Conservation (phyloP, 2,888 invertebrate species). For the Yponomeuta cagnagella region DNA sequence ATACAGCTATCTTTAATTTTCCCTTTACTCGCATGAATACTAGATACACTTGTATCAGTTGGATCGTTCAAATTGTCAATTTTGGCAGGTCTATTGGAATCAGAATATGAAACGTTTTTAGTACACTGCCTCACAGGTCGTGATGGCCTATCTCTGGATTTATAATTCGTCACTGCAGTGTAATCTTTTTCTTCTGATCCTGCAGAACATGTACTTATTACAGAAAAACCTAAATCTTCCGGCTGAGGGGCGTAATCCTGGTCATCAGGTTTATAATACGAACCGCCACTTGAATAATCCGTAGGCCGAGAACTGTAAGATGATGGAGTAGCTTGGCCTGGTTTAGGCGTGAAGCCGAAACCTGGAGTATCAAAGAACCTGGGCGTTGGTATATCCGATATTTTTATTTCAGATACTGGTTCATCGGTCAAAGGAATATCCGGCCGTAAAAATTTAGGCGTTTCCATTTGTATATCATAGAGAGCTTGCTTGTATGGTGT, state of each 20-base stretch:
- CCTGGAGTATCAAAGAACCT: constrained; percentile 66
- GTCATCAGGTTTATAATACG: constrained; percentile 79
- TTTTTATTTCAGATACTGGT: constrained; percentile 73
- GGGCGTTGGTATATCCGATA: constrained; percentile 75
- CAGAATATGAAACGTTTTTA: constrained; percentile 60
- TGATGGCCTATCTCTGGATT: constrained; percentile 20
- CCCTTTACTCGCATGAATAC: constrained; percentile 29
- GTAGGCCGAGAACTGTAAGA: constrained; percentile 67
- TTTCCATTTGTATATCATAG: constrained; percentile 69
- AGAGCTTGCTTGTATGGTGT: constrained; percentile 75
- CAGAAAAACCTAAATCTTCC: constrained; percentile 41
- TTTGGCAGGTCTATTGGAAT: constrained; percentile 31
- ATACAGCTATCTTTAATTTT: constrained; percentile 21
- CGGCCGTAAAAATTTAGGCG: constrained; percentile 71
- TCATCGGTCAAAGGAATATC: constrained; percentile 57
- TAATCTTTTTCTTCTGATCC: constrained; percentile 28
- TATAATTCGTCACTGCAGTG: not conserved
- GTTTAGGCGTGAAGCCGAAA: constrained; percentile 38
- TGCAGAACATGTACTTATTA: constrained; percentile 27
- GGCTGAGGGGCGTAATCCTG: constrained; percentile 61
- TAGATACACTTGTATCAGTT: constrained; percentile 17
- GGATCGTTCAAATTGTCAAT: constrained; percentile 24
- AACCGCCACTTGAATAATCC: constrained; percentile 78
- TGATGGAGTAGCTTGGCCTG: constrained; percentile 50
- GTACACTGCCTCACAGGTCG: constrained; percentile 62